Percentiles rank a stretch among this genome's conserved stretches.
Evolutionary conservation across 2,113 vertebrate genomes (phyloP).

Genomic region (Thoracochromis brauschi): DNA sequence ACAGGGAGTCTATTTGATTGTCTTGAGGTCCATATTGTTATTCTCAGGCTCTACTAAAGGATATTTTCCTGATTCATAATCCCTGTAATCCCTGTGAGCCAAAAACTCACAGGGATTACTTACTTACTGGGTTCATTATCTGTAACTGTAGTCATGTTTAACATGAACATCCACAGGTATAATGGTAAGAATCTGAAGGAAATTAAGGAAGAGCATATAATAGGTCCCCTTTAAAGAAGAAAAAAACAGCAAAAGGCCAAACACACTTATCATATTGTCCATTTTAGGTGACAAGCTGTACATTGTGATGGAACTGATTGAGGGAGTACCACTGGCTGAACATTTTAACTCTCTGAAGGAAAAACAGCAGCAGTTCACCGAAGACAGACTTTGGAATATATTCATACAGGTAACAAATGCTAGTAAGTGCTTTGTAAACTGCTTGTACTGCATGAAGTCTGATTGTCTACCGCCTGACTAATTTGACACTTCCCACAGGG

Average conservation of each 20-base stretch:
- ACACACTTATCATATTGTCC: accelerated
- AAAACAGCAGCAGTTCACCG: conserved; percentile 79
- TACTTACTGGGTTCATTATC: background rate
- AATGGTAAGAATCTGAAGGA: accelerated
- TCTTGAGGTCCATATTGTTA: background rate
- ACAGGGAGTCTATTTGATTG: background rate
- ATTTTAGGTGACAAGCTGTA: conserved; percentile 80
- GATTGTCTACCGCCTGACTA: background rate
- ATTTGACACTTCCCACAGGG: background rate
- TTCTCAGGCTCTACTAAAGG: background rate
- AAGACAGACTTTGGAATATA: conserved; percentile 84
- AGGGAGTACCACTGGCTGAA: conserved; percentile 79
- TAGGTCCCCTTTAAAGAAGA: background rate
- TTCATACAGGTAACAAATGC: conserved; percentile 80
- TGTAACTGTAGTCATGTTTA: background rate
- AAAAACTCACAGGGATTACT: background rate
- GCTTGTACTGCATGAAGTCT: accelerated
- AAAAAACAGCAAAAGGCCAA: background rate
- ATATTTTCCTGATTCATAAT: background rate
- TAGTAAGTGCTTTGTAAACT: background rate
- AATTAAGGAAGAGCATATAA: background rate
- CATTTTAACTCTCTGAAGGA: conserved; percentile 84
- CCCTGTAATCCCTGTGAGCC: background rate
- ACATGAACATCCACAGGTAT: background rate
- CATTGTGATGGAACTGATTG: conserved; percentile 88